Evolutionary conservation across 2,797 vertebrate genomes (phyloP).

Genomic region (Kryptolebias ocellatus): DNA sequence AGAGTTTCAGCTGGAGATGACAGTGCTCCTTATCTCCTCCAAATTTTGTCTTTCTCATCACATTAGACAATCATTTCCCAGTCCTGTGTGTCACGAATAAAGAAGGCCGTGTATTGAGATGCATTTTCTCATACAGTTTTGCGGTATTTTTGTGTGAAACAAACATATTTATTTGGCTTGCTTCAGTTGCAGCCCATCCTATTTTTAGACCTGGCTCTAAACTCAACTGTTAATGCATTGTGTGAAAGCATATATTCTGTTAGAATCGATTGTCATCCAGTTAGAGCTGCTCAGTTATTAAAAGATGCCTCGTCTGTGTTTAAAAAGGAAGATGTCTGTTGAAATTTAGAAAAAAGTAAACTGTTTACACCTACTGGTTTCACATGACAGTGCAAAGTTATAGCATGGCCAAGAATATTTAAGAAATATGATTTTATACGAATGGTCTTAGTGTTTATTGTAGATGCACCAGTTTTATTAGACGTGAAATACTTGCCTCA

Average conservation of each 20-base stretch:
- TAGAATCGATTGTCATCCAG: conserved; percentile 7
- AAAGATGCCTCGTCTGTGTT: conserved; percentile 10
- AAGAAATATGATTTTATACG: neutral
- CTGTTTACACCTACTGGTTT: neutral
- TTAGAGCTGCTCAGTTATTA: conserved; percentile 30
- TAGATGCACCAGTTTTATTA: neutral
- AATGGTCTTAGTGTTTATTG: conserved; percentile 4
- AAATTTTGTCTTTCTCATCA: conserved; percentile 46
- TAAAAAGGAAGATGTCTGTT: neutral
- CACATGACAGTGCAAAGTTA: neutral
- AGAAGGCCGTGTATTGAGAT: conserved; percentile 22
- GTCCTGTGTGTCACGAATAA: conserved; percentile 17
- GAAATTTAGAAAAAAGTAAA: neutral
- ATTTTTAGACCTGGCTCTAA: conserved; percentile 7
- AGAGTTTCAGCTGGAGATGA: conserved; percentile 51
- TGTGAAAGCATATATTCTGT: conserved; percentile 18
- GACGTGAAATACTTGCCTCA: conserved; percentile 21
- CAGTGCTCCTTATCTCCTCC: conserved; percentile 44
- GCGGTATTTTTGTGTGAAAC: conserved; percentile 11
- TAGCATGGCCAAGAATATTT: neutral
- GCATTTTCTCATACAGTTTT: conserved; percentile 6
- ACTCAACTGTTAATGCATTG: conserved; percentile 16
- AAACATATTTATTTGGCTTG: conserved; percentile 22
- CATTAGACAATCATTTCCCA: conserved; percentile 37
- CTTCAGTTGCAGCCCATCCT: conserved; percentile 15